These are phyloP conservation scores for Carcharodon carcharias DNA, from an alignment of 2,797 vertebrate species.

Conservation along the genomic window DNA sequence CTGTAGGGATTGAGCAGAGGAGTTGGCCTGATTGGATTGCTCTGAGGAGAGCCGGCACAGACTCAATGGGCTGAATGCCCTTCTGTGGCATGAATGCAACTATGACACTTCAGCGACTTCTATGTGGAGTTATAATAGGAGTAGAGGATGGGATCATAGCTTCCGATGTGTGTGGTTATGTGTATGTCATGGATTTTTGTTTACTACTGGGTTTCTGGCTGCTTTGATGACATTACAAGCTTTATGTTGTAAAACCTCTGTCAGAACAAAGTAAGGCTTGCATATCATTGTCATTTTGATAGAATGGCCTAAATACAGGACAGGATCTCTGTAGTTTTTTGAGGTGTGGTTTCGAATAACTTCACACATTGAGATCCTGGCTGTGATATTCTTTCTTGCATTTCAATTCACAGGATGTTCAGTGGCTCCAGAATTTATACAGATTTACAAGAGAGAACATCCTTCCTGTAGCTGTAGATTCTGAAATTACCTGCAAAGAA, in stretches of 20 bases:
- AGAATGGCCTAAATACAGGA: not conserved
- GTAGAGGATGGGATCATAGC: not conserved
- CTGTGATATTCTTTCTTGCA: not conserved
- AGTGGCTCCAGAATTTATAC: conserved; percentile 29
- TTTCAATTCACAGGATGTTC: not conserved
- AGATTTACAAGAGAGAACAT: conserved; percentile 27
- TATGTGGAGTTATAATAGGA: not conserved
- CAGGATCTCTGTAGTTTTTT: not conserved
- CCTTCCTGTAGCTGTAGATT: not conserved
- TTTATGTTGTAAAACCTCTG: not conserved
- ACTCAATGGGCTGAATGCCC: too few species aligned
- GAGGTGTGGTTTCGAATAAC: not conserved
- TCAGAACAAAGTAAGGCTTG: not conserved
- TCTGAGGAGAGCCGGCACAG: too few species aligned
- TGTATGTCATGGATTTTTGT: not conserved
- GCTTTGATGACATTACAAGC: not conserved
- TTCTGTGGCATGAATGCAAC: too few species aligned
- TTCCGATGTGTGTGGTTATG: not conserved
- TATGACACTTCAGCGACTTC: not conserved
- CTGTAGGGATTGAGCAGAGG: too few species aligned
- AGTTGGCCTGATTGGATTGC: too few species aligned
- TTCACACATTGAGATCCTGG: not conserved
- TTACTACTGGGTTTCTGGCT: not conserved
- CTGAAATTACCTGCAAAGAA: conserved; percentile 16
- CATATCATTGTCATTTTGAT: too few species aligned